These are phyloP conservation scores for Rhinogobius similis DNA, from an alignment of 2,113 vertebrate species.

Conservation along the genomic window DNA sequence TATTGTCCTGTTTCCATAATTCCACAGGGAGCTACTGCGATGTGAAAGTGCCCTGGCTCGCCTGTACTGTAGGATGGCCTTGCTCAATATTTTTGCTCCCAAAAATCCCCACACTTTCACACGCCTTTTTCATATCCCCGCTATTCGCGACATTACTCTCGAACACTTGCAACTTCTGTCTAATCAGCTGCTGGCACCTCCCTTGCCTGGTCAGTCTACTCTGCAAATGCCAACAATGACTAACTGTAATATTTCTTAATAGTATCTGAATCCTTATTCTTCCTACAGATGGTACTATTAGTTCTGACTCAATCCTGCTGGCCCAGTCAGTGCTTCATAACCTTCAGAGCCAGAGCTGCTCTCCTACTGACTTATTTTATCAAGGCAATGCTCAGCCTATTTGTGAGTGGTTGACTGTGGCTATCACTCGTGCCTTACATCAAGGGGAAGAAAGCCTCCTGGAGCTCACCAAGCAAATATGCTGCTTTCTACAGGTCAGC, in stretches of 20 bases:
- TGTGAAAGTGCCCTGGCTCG: slow-evolving; percentile 91
- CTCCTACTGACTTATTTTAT: slow-evolving; percentile 95
- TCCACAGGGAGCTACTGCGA: slow-evolving; percentile 88
- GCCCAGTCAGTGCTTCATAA: slow-evolving; percentile 94
- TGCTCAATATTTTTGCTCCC: slow-evolving; percentile 96
- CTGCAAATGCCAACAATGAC: background rate
- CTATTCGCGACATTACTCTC: slow-evolving; percentile 93
- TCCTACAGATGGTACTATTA: slow-evolving; percentile 90
- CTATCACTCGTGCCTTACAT: slow-evolving; percentile 92
- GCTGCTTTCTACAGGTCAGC: slow-evolving; percentile 91
- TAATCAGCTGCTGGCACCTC: slow-evolving; percentile 94
- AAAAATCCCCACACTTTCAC: slow-evolving; percentile 95
- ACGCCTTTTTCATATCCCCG: slow-evolving; percentile 95
- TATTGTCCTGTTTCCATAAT: background rate
- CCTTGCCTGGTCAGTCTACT: slow-evolving; percentile 86
- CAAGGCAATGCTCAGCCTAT: slow-evolving; percentile 90
- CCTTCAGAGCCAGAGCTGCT: slow-evolving; percentile 89
- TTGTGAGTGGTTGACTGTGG: slow-evolving; percentile 92
- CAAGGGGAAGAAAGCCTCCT: slow-evolving; percentile 94
- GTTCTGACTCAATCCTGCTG: slow-evolving; percentile 90
- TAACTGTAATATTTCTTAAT: background rate
- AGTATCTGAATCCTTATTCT: background rate
- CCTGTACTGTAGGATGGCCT: slow-evolving; percentile 93
- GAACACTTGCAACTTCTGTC: slow-evolving; percentile 96
- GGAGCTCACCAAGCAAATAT: slow-evolving; percentile 95